Evolutionary conservation across 1,140 invertebrate genomes (phyloP).

Genomic region (Brachystomella parvula): DNA sequence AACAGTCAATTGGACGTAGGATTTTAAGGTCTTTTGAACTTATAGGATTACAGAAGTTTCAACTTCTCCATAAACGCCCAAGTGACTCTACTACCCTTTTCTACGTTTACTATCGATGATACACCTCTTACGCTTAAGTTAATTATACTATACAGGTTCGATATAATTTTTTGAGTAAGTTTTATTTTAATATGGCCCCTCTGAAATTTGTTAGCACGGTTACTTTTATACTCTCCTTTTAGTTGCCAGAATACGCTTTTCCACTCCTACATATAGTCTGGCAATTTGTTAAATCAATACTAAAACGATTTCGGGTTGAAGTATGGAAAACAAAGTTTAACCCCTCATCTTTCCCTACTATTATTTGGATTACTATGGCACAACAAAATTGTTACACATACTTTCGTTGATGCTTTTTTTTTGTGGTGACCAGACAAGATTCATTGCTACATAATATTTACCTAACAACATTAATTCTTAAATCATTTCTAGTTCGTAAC

Average conservation of each 20-base stretch:
- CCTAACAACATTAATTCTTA: background rate
- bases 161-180: background rate
- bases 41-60: constrained; percentile 5
- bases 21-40: background rate
- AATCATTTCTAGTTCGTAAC: background rate
- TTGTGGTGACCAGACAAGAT: constrained; percentile 7
- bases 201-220: constrained; percentile 16
- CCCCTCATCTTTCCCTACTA: background rate
- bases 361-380: background rate
- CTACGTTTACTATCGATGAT: background rate
- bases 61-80: background rate
- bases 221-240: constrained; percentile 6
- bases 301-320: constrained; percentile 7
- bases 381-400: too few relatives aligned
- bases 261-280: constrained; percentile 9
- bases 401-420: background rate
- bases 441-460: background rate
- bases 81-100: background rate
- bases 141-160: constrained; percentile 11
- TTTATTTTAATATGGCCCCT: constrained; percentile 15
- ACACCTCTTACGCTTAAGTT: background rate
- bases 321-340: background rate
- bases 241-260: constrained; percentile 3
- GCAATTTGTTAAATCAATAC: constrained; percentile 22
- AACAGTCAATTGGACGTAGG: background rate